A percentile compares a stretch with the other conserved stretches of the same genome.
Conservation (phyloP, 2,888 invertebrate genomes). For the Polydesmus complanatus region DNA sequence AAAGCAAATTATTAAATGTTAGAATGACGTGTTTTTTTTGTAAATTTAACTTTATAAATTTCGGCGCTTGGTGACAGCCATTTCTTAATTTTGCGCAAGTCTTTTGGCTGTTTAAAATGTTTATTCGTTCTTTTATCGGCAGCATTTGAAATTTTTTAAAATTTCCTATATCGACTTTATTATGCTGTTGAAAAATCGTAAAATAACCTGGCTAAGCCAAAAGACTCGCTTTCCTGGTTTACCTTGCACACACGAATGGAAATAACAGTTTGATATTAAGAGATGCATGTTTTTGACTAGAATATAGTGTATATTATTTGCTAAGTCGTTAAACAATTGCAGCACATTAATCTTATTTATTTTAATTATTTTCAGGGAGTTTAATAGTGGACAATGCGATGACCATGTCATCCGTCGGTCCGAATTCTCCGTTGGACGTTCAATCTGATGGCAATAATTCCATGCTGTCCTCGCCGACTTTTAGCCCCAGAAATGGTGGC, state of each 20-base stretch:
- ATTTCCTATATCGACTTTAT: too few species aligned
- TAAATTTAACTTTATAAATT: too few species aligned
- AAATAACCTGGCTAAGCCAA: neutral
- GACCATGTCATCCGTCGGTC: constrained; percentile 27
- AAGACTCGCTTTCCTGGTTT: neutral
- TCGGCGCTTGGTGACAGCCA: too few species aligned
- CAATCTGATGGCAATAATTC: constrained; percentile 79
- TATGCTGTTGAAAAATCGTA: too few species aligned
- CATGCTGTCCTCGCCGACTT: constrained; percentile 44
- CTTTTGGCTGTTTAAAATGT: too few species aligned
- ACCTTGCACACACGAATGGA: neutral
- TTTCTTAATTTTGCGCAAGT: too few species aligned
- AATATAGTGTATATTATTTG: too few species aligned
- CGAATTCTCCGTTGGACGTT: constrained; percentile 73
- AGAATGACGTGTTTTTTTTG: too few species aligned
- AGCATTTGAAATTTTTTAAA: too few species aligned
- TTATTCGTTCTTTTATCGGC: too few species aligned
- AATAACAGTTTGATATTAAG: neutral
- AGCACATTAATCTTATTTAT: neutral
- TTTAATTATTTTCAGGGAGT: neutral
- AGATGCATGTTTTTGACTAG: neutral
- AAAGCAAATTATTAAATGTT: too few species aligned
- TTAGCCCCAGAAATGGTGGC: constrained; percentile 36
- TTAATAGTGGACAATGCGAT: constrained; percentile 1
- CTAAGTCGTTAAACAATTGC: too few species aligned